These are phyloP conservation scores for Ciconia stormi DNA, from an alignment of 2,113 vertebrate genomes.

Conservation along the genomic window DNA sequence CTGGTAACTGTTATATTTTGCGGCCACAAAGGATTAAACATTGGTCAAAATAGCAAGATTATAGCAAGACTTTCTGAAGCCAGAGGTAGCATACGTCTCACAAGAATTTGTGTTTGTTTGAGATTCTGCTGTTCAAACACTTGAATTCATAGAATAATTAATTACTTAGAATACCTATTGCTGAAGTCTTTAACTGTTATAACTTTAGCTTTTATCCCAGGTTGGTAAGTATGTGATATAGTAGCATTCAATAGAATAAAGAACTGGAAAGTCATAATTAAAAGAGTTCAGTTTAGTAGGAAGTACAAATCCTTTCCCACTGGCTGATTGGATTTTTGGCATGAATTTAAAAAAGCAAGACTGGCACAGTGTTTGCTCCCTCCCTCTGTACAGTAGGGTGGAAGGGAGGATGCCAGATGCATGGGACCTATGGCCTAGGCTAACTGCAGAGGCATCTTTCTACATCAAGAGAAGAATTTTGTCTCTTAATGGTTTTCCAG, in stretches of 20 bases:
- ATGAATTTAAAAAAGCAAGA: neutral
- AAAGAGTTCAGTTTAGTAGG: neutral
- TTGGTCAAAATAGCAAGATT: neutral
- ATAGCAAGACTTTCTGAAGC: neutral
- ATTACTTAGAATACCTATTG: neutral
- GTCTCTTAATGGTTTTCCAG: neutral
- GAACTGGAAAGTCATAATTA: neutral
- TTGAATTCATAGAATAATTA: neutral
- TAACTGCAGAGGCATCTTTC: neutral
- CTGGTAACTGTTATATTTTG: neutral
- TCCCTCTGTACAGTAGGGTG: accelerated
- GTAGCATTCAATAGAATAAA: neutral
- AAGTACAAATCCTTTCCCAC: neutral
- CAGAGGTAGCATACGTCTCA: neutral
- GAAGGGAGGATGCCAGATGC: neutral
- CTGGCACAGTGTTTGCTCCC: neutral
- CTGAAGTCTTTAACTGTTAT: neutral
- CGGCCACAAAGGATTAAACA: neutral
- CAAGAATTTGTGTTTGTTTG: neutral
- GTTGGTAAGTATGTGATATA: neutral
- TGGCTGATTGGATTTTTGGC: neutral
- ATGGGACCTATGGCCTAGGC: neutral
- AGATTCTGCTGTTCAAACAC: neutral
- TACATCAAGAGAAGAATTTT: neutral
- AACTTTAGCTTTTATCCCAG: neutral